These are phyloP conservation scores for Heliconius melpomene DNA, from an alignment of 1,140 invertebrate genomes.

Conservation along the genomic window DNA sequence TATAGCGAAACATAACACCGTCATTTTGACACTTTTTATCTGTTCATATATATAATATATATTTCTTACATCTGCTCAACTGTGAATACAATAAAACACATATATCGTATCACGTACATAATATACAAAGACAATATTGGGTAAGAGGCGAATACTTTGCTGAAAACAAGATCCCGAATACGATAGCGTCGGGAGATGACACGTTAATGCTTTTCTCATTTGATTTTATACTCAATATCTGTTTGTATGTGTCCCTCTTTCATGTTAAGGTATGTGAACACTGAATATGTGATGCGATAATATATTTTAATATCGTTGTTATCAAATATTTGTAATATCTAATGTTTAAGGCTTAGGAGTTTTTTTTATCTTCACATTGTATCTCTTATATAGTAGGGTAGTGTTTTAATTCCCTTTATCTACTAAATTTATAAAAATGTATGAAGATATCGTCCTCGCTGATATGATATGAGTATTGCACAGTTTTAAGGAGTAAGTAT, in stretches of 20 bases:
- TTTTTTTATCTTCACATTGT: too few relatives aligned
- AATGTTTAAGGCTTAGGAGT: too few relatives aligned
- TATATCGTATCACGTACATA: not conserved
- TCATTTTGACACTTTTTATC: too few relatives aligned
- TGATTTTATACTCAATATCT: slow-evolving; percentile 21
- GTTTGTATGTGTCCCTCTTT: slow-evolving; percentile 7
- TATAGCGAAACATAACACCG: too few relatives aligned
- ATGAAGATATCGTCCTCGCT: too few relatives aligned
- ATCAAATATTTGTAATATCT: not conserved
- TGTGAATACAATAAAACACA: not conserved
- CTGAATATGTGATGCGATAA: slow-evolving; percentile 1
- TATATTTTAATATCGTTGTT: not conserved
- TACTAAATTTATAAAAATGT: too few relatives aligned
- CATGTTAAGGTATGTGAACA: slow-evolving; percentile 4
- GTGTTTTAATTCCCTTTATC: too few relatives aligned
- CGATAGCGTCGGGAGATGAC: slow-evolving; percentile 19
- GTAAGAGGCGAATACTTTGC: not conserved
- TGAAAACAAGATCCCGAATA: slow-evolving; percentile 6
- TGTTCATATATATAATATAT: too few relatives aligned
- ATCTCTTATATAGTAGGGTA: too few relatives aligned
- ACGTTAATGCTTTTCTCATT: slow-evolving; percentile 26
- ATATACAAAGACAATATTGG: not conserved
- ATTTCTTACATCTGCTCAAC: not conserved
- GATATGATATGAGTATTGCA: too few relatives aligned
- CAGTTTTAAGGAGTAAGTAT: too few relatives aligned